These are phyloP conservation scores for Bambusicola thoracicus DNA, from an alignment of 2,113 vertebrate species.

Conservation along the genomic window DNA sequence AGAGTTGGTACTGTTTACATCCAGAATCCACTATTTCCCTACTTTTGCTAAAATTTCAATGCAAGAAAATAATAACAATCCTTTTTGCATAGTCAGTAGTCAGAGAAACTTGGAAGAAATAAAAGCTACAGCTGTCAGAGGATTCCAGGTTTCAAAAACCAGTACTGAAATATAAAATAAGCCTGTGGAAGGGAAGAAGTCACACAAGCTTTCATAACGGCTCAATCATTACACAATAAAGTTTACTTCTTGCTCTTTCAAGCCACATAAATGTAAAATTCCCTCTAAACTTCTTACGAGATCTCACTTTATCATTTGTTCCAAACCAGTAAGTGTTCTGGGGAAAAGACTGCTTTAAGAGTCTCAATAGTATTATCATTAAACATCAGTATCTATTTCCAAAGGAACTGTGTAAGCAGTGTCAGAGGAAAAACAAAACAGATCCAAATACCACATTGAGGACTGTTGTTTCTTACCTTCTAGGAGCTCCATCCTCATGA, in stretches of 20 bases:
- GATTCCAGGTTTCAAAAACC: background rate
- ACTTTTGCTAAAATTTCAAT: background rate
- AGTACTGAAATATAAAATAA: background rate
- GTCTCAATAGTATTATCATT: background rate
- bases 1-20: background rate
- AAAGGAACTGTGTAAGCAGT: background rate
- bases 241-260: background rate
- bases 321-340: background rate
- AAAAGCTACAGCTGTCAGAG: background rate
- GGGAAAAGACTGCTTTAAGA: background rate
- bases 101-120: background rate
- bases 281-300: background rate
- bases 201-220: background rate
- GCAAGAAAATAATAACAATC: background rate
- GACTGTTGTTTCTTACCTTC: slow-evolving; percentile 81
- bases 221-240: background rate
- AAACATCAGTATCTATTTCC: background rate
- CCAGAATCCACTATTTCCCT: background rate
- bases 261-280: background rate
- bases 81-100: background rate
- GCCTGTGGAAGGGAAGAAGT: background rate
- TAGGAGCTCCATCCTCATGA: slow-evolving; percentile 90
- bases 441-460: background rate
- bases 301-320: background rate
- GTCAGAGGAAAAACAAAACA: background rate